Percentiles rank a stretch among this genome's conserved stretches.
Evolutionary conservation across 2,113 vertebrate species (phyloP).

Genomic region (Litocranius walleri): DNA sequence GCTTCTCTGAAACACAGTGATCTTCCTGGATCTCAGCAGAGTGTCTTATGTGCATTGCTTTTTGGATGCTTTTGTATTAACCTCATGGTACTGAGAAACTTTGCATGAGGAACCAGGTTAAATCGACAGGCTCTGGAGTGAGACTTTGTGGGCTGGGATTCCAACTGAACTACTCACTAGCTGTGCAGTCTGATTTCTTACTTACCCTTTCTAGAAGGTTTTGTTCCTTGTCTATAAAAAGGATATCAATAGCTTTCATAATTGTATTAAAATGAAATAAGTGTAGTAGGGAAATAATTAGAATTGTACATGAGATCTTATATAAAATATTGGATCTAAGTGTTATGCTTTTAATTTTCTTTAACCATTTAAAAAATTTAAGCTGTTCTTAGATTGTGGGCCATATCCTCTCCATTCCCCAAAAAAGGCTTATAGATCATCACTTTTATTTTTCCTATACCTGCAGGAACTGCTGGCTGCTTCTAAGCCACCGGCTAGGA

Average conservation of each 20-base stretch:
- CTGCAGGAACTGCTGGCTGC: not conserved
- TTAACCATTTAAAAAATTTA: not conserved
- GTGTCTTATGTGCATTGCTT: accelerated
- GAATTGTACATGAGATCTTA: not conserved
- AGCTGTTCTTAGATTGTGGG: not conserved
- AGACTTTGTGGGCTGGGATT: not conserved
- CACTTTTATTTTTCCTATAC: not conserved
- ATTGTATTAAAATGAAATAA: not conserved
- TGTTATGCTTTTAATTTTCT: not conserved
- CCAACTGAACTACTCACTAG: not conserved
- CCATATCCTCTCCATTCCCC: not conserved
- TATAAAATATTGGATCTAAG: not conserved
- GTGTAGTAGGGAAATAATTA: not conserved
- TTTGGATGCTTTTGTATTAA: accelerated
- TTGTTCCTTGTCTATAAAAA: not conserved
- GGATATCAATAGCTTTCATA: not conserved
- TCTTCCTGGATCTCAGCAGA: not conserved
- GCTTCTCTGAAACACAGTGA: not conserved
- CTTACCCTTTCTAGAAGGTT: not conserved
- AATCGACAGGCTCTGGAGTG: not conserved
- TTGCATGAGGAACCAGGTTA: too few species aligned
- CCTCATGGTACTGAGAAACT: not conserved
- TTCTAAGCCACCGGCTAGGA: not conserved
- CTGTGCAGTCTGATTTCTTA: not conserved
- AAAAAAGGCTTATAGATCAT: not conserved